A percentile compares a stretch with the other conserved stretches of the same genome.
phyloP scores from a whole-genome alignment of 2,888 invertebrate species.

The Epirrhoe tristata region DNA sequence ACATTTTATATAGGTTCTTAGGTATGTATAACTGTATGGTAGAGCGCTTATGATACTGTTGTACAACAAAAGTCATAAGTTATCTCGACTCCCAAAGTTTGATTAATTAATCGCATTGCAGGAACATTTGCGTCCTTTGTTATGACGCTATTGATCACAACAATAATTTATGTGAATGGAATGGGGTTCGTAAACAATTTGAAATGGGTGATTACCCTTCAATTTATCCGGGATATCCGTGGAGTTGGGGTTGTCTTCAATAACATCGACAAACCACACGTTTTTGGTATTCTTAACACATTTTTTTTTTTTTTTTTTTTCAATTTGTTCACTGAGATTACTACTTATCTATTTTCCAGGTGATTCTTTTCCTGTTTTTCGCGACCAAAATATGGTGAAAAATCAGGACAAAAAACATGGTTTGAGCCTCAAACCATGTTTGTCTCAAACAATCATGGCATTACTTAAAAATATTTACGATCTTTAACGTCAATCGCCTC shows the following conservation, averaged over 20 bases:
- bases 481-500: no score
- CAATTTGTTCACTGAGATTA: no score
- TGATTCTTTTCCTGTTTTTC: no score
- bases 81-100: conserved; percentile 4
- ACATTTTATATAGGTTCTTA: no score
- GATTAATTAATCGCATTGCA: conserved; percentile 15
- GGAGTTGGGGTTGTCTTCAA: not conserved
- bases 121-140: conserved; percentile 22
- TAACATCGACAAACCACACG: not conserved
- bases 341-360: no score
- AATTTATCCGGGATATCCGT: conserved; percentile 11
- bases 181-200: conserved; percentile 18
- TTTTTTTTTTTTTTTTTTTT: no score
- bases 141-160: conserved; percentile 15
- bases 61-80: conserved; percentile 4
- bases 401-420: no score
- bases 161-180: conserved; percentile 18
- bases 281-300: no score
- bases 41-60: not conserved
- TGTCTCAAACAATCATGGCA: no score
- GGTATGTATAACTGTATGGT: not conserved
- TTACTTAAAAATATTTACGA: no score
- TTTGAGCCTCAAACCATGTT: no score
- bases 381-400: no score
- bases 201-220: conserved; percentile 16